Evolutionary conservation across 2,888 invertebrate genomes (phyloP), one percentile per base, ranked within the genome.

Genomic region (Yponomeuta plumbellus): DNA sequence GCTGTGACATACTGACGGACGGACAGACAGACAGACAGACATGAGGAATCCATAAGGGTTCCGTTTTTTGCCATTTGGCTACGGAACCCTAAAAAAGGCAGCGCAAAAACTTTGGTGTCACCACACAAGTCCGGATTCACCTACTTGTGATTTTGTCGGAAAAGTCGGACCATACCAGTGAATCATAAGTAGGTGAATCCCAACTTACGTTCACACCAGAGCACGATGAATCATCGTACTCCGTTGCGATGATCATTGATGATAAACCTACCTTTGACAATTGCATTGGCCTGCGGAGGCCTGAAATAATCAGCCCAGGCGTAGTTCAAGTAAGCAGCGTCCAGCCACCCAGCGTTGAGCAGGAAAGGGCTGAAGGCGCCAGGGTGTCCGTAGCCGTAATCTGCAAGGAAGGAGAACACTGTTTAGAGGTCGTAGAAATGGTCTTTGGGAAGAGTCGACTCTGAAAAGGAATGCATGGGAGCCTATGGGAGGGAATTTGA

Each of bases 301-400:
- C 93, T 88, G 83, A 96, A 94, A 80, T 95, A 96, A 78, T 96
- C 96, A 0, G 91, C 92, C 89, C 94, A 94, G 62, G 95, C 94
- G 81, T 96, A 96, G 75, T 94, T 94, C 85, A 96, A 93, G 82
- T 96, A 96, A 6, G 96, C 95, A 1, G 96, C 95, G 78, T 97
- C 97, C 73, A 97, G 85, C 96, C 97, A 97, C 52, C 95, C 95
- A 0, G 96, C 95, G 77, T 96, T 96, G 67, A 97, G 86, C 70
- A 97, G 91, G 83, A 96, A 95, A 2, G 95, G 96, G 75, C 94
- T 95, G 81, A 96, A 95, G 23, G 93, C 93, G 58, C 94, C 95
- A 3, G 95, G 95, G 82, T 96, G 95, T 44, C 95, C 95, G 78
- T 96, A 96, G 69, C 95, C 96, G 80, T 94, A 96, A 92, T 92